These are phyloP conservation scores for Melieria omissa DNA, from an alignment of 2,888 invertebrate species.

Conservation along the genomic window DNA sequence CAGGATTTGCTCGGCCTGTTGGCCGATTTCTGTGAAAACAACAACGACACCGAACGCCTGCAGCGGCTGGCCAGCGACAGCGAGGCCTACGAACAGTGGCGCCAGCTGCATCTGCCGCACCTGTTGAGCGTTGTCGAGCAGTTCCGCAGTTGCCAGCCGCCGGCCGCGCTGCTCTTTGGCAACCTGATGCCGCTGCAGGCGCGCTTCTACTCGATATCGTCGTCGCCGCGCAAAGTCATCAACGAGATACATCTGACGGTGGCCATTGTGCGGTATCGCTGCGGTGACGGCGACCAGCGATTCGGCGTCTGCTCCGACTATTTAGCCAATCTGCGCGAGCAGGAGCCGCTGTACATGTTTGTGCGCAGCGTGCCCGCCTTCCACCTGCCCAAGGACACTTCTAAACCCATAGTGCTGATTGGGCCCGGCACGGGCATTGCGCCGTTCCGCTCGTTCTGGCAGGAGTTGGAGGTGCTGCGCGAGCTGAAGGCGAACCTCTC, in stretches of 20 bases:
- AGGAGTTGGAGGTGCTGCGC: conserved; percentile 72
- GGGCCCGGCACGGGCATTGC: conserved; percentile 95
- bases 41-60: conserved; percentile 79
- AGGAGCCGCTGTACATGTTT: conserved; percentile 80
- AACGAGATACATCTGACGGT: conserved; percentile 91
- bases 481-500: conserved; percentile 58
- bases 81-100: conserved; percentile 92
- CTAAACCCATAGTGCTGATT: conserved; percentile 85
- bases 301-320: conserved; percentile 96
- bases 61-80: conserved; percentile 82
- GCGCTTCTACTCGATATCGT: conserved; percentile 94
- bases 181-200: conserved; percentile 89
- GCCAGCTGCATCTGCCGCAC: conserved; percentile 87
- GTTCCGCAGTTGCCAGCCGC: conserved; percentile 86
- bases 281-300: conserved; percentile 84
- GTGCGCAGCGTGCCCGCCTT: conserved; percentile 89
- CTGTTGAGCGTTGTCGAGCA: conserved; percentile 87
- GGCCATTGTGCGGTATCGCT: conserved; percentile 91
- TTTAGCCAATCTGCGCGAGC: conserved; percentile 78
- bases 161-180: conserved; percentile 83
- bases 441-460: conserved; percentile 95
- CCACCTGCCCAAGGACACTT: conserved; percentile 81
- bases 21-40: conserved; percentile 81
- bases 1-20: conserved; percentile 86
- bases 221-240: conserved; percentile 80